Evolutionary conservation across 2,888 invertebrate genomes (phyloP).

Genomic region (Tenthredo notha): DNA sequence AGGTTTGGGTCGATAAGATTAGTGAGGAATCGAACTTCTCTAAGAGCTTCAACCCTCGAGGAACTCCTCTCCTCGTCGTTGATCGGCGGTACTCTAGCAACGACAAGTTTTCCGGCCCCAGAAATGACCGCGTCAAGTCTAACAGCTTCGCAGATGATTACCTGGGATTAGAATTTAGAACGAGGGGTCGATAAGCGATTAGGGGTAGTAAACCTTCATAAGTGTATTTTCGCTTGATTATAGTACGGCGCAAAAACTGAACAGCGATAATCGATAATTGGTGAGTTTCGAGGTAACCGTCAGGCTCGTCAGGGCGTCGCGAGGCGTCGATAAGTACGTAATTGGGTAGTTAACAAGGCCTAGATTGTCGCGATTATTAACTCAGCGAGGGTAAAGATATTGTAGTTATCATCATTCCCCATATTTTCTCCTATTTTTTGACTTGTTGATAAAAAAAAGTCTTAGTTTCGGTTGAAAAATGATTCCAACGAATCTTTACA

Average conservation of each 20-base stretch:
- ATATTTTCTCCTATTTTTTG: not conserved
- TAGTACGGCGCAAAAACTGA: not conserved
- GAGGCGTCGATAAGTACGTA: conserved; percentile 33
- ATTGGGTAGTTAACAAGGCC: conserved; percentile 31
- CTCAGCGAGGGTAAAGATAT: not conserved
- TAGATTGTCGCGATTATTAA: conserved; percentile 34
- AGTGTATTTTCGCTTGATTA: conserved; percentile 33
- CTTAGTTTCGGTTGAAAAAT: not conserved
- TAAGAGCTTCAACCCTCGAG: conserved; percentile 78
- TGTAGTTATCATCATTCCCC: not conserved
- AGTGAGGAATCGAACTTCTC: conserved; percentile 86
- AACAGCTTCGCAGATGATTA: conserved; percentile 81
- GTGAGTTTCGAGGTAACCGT: not conserved
- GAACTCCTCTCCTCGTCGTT: conserved; percentile 76
- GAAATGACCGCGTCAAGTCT: conserved; percentile 79
- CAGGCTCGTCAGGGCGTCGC: conserved; percentile 2
- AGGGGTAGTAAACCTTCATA: conserved; percentile 27
- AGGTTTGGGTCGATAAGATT: conserved; percentile 85
- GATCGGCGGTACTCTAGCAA: conserved; percentile 79
- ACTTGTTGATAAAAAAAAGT: not conserved
- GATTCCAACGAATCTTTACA: not conserved
- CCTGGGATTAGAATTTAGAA: conserved; percentile 74
- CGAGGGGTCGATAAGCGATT: conserved; percentile 29
- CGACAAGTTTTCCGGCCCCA: conserved; percentile 79
- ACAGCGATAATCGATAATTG: conserved; percentile 10